Percentiles rank a stretch among this genome's conserved stretches.
phyloP scores from a whole-genome alignment of 2,888 invertebrate species.

The Bursaphelenchus okinawaensis region DNA sequence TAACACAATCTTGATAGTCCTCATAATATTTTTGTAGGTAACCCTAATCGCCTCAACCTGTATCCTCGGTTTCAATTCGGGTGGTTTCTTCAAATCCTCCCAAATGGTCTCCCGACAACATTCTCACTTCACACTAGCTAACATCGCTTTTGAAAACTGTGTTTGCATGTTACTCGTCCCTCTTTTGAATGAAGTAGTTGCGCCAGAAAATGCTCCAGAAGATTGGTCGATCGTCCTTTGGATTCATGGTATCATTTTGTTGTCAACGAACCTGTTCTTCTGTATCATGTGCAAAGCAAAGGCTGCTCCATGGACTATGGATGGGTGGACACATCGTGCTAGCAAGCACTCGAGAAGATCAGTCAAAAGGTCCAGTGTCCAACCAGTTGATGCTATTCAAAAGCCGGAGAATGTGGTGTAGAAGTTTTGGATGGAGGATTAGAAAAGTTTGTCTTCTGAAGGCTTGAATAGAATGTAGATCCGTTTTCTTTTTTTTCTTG shows the following conservation, averaged over 20 bases:
- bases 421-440: too few relatives aligned
- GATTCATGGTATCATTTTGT: conserved; percentile 45
- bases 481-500: too few relatives aligned
- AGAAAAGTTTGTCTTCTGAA: too few relatives aligned
- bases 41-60: conserved; percentile 49
- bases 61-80: conserved; percentile 56
- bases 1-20: background rate
- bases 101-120: conserved; percentile 51
- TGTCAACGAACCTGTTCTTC: conserved; percentile 47
- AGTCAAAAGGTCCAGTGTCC: background rate
- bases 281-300: conserved; percentile 47
- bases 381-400: background rate
- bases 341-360: background rate
- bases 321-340: background rate
- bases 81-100: conserved; percentile 51
- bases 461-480: too few relatives aligned
- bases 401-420: background rate
- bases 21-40: conserved; percentile 15
- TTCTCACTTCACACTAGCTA: conserved; percentile 54
- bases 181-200: conserved; percentile 38
- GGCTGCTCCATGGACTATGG: conserved; percentile 49
- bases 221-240: conserved; percentile 48
- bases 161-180: conserved; percentile 54
- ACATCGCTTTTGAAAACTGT: conserved; percentile 51
- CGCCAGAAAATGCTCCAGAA: conserved; percentile 36